A percentile compares a stretch with the other conserved stretches of the same genome.
Conservation (phyloP, 2,888 invertebrate genomes). For the Autographa gamma region DNA sequence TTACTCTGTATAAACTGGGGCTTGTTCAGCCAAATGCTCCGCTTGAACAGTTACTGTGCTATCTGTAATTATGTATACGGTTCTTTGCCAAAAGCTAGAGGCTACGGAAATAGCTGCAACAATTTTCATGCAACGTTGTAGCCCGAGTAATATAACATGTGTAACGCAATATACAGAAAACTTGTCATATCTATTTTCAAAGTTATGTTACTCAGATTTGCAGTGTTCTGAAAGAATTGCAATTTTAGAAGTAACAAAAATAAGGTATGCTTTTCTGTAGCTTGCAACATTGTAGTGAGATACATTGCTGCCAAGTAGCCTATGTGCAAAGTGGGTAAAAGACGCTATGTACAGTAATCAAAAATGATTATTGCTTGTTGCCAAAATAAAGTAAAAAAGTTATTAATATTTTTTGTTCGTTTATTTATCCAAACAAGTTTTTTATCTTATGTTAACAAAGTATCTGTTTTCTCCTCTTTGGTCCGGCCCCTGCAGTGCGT, state of each 20-base stretch:
- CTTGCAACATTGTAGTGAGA: background rate
- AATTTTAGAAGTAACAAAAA: background rate
- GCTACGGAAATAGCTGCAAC: background rate
- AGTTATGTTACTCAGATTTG: background rate
- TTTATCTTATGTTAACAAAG: background rate
- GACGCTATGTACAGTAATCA: no score
- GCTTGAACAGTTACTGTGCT: background rate
- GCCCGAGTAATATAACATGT: background rate
- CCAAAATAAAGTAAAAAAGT: no score
- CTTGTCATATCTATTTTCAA: background rate
- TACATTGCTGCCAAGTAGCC: no score
- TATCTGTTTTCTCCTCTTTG: background rate
- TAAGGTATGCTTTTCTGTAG: background rate
- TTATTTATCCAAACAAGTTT: background rate
- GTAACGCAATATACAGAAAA: background rate
- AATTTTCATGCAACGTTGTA: background rate
- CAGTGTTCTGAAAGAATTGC: background rate
- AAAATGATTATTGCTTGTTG: no score
- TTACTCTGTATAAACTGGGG: background rate
- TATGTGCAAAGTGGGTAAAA: background rate
- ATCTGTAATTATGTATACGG: background rate
- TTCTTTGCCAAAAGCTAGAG: background rate
- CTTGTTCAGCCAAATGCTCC: background rate
- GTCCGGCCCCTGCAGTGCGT: background rate
- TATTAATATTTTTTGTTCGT: background rate